These are phyloP conservation scores for Meloidogyne hapla DNA, from an alignment of 1,140 invertebrate genomes.

Conservation along the genomic window DNA sequence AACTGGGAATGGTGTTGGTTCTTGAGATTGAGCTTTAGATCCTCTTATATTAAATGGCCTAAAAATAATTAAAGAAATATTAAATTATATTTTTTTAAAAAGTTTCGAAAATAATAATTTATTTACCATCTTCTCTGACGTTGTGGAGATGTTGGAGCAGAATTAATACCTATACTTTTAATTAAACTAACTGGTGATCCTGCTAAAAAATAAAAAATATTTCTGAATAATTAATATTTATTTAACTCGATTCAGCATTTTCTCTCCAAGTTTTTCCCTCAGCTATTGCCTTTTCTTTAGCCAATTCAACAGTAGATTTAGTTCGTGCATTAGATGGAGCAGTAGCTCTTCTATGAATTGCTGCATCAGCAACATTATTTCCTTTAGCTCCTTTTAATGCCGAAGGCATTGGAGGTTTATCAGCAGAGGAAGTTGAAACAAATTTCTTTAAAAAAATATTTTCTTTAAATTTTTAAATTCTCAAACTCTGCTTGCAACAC, in stretches of 20 bases:
- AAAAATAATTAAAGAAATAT: not conserved
- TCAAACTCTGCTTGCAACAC: not conserved
- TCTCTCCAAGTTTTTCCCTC: conserved; percentile 23
- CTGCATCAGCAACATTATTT: not conserved
- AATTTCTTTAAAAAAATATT: not conserved
- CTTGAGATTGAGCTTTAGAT: not conserved
- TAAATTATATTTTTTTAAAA: not conserved
- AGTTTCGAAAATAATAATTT: not conserved
- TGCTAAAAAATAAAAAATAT: not conserved
- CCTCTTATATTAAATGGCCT: not conserved
- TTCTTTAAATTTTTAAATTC: not conserved
- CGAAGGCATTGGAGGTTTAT: conserved; percentile 16
- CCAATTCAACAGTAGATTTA: conserved; percentile 21
- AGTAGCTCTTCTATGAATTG: not conserved
- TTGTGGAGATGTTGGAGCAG: conserved; percentile 1
- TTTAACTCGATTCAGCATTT: not conserved
- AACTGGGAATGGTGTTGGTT: not conserved
- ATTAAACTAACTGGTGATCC: not conserved
- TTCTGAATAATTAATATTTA: not conserved
- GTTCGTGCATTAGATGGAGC: not conserved
- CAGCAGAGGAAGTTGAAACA: not conserved
- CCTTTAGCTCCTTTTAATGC: conserved; percentile 8
- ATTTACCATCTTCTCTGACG: not conserved
- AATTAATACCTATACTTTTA: not conserved
- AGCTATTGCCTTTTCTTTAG: conserved; percentile 12